These are phyloP conservation scores for Melitaea athalia DNA, from an alignment of 2,888 invertebrate genomes.

Conservation along the genomic window DNA sequence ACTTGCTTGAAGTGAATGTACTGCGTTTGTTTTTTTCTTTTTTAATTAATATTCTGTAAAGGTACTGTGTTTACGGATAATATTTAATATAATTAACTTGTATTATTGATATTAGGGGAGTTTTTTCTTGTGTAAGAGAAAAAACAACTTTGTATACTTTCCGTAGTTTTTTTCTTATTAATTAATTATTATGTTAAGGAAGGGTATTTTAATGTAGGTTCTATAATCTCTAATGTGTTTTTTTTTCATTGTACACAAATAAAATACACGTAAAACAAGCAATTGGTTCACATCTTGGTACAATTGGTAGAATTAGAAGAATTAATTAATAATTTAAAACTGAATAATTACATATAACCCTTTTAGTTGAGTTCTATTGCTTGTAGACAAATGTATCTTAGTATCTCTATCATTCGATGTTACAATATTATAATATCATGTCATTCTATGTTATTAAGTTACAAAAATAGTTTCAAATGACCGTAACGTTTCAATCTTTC, in stretches of 20 bases:
- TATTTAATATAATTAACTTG: not conserved
- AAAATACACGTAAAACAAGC: too few relatives aligned
- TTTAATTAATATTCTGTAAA: not conserved
- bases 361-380: too few relatives aligned
- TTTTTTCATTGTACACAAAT: too few relatives aligned
- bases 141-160: too few relatives aligned
- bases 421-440: conserved; percentile 4
- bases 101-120: not conserved
- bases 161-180: too few relatives aligned
- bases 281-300: too few relatives aligned
- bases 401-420: not conserved
- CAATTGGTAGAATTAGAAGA: too few relatives aligned
- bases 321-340: too few relatives aligned
- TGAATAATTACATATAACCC: too few relatives aligned
- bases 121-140: not conserved
- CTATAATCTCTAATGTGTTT: too few relatives aligned
- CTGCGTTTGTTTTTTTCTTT: not conserved
- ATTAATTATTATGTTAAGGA: too few relatives aligned
- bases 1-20: not conserved
- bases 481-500: conserved; percentile 7
- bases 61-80: not conserved
- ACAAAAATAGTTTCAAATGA: not conserved
- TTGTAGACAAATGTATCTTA: not conserved
- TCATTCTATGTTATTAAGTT: not conserved
- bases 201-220: too few relatives aligned